phyloP scores from a whole-genome alignment of 2,113 vertebrate species.

The Speoplatyrhinus poulsoni region DNA sequence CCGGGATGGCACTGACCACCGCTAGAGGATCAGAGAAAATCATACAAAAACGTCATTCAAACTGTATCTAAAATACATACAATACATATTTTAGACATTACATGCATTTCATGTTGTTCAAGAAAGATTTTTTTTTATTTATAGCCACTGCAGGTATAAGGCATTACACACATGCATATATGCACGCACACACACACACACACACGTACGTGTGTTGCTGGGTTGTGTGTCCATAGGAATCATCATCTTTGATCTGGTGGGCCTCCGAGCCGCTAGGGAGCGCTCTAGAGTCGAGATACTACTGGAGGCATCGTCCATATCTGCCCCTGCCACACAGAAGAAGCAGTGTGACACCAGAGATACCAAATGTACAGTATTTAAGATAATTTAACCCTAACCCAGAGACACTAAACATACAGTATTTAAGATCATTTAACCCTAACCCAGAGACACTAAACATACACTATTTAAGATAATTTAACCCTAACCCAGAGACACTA shows the following conservation, averaged over 20 bases:
- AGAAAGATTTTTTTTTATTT: too few relatives aligned
- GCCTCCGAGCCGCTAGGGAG: slow-evolving; percentile 83
- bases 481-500: too few relatives aligned
- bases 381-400: too few relatives aligned
- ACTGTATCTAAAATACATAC: too few relatives aligned
- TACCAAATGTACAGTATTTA: too few relatives aligned
- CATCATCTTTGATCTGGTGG: slow-evolving; percentile 90
- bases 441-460: too few relatives aligned
- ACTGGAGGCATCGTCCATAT: slow-evolving; percentile 86
- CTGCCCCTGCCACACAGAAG: slow-evolving; percentile 71
- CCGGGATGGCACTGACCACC: slow-evolving; percentile 92
- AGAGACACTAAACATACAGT: too few relatives aligned
- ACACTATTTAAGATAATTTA: too few relatives aligned
- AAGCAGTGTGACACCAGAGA: background rate
- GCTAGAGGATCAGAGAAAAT: slow-evolving; percentile 70
- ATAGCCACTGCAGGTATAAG: background rate
- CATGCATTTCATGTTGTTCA: too few relatives aligned
- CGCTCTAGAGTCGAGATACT: slow-evolving; percentile 90
- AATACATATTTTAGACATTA: too few relatives aligned
- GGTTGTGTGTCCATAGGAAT: slow-evolving; percentile 93
- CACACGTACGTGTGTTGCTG: slow-evolving; percentile 83
- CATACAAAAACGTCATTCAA: too few relatives aligned
- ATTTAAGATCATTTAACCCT: too few relatives aligned
- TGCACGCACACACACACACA: slow-evolving; percentile 7
- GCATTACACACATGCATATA: background rate